These are phyloP conservation scores for Drosophila greeni DNA, from an alignment of 2,888 invertebrate species.

Conservation along the genomic window DNA sequence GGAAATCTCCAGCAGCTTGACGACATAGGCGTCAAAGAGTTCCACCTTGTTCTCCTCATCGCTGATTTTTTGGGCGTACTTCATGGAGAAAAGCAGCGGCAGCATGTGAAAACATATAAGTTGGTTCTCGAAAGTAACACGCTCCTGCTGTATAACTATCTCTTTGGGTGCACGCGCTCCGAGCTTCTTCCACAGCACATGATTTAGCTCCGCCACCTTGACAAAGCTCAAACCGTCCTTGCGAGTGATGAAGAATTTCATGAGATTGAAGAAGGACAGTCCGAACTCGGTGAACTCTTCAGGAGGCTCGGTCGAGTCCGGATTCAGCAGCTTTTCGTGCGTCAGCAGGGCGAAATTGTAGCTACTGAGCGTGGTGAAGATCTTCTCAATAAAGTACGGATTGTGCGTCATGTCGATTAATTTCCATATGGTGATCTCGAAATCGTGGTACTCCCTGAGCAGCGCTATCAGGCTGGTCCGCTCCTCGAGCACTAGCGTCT, in stretches of 20 bases:
- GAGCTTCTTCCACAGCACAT: constrained; percentile 79
- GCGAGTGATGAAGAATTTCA: constrained; percentile 77
- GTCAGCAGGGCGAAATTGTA: constrained; percentile 75
- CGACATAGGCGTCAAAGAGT: constrained; percentile 81
- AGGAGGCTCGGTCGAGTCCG: constrained; percentile 56
- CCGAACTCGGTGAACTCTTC: constrained; percentile 76
- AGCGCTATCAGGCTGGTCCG: constrained; percentile 75
- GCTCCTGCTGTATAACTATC: constrained; percentile 76
- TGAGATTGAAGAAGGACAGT: constrained; percentile 76
- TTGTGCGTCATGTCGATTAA: constrained; percentile 77
- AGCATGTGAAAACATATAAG: constrained; percentile 82
- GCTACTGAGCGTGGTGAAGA: constrained; percentile 68
- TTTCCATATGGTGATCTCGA: constrained; percentile 76
- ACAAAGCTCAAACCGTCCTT: constrained; percentile 74
- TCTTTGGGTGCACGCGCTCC: constrained; percentile 74
- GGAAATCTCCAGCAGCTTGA: constrained; percentile 82
- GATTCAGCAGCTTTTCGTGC: constrained; percentile 72
- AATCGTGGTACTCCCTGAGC: constrained; percentile 74
- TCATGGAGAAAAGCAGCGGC: constrained; percentile 81
- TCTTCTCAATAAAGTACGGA: constrained; percentile 72
- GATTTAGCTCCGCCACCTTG: constrained; percentile 78
- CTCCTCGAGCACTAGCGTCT: constrained; percentile 79
- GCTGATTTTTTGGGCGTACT: constrained; percentile 56
- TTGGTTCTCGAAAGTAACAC: constrained; percentile 81
- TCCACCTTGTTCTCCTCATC: constrained; percentile 61